Evolutionary conservation across 2,797 vertebrate species (phyloP), one percentile per base, ranked within the genome.

Genomic region (Takifugu ocellatus): DNA sequence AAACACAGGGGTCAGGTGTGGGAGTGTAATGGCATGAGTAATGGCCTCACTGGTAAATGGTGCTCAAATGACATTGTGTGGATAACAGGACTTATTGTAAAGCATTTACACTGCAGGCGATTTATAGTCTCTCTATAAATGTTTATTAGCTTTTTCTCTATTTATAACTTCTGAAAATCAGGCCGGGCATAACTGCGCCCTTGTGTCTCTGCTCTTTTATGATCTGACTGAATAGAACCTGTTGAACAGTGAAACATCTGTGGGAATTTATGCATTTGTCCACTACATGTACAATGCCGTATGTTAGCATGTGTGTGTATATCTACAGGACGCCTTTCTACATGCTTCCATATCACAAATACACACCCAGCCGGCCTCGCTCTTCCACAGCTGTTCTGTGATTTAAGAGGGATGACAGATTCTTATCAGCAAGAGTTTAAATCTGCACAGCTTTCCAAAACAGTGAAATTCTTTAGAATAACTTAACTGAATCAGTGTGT

Each of bases 81-180:
- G 79, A 90, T 86, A 90, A 89, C 87, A 68, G 87, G 90, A 88
- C 81, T 86, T 77, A 89, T 85, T 90, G 88, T 91, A 86, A 87
- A 72, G 67, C 49, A 61, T 92, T 92, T 87, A 78, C 77, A 83
- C 83, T 83, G 79, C 59, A 51, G 84, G 84, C 75, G 73, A 91
- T 91, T 92, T 90, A 91, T 70, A 60, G 84, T 75, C 58, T 17
- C 66, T 81, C 84, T 77, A 91, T 93, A 90, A 92, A 92, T 85
- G 88, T 92, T 92, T 92, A 92, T 90, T 90, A 90, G 84, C 84
- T 87, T 90, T 90, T 77, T 79, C 82, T 87, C 86, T 92, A 90
- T 91, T 90, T 90, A 90, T 91, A 91, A 83, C 87, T 87, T 80
- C 70, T 83, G 84, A 85, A 88, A 85, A 84, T 74, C 78, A 84